Evolutionary conservation across 1,140 invertebrate species (phyloP), one percentile per base, ranked within the genome.

Genomic region (Varroa destructor): DNA sequence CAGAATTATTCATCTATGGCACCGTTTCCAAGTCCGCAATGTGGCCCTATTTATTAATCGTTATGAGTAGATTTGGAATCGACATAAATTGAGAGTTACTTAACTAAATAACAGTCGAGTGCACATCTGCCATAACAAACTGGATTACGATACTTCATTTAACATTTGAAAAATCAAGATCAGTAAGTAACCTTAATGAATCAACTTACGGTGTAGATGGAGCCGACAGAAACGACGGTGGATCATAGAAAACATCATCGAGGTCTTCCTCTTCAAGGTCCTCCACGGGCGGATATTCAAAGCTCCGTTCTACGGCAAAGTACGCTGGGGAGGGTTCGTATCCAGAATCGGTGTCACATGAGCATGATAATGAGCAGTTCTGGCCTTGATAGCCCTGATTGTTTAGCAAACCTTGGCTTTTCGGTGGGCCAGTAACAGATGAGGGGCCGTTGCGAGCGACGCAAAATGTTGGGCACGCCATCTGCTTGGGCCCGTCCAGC

Each of bases 321-420:
- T 67, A 67, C 12, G 61, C 61, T 4, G 61, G 61, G 2, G 61
- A 67, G 12, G 61, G 61, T 37, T 67, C 61, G 37, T 67, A 67
- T 40, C 61, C 61, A 12, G 61, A 67, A 46, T 67, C 61, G 61
- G 61, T 67, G 61, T 67, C 61, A 51, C 46, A 51, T 51, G 46
- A 51, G 8, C 46, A 51, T 8, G 46, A 51, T 8, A 51, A 8
- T 51, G 46, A 3, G 46, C 46, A 51, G 8, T 51, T 3, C 46
- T 51, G 46, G 46, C 46, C 3, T 8, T 51, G 46, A 51, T 51
- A 8, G 8, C 4, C 46, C 46, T 51, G 46, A 8, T 51, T 51
- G 46, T 51, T 51, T 8, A 51, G 46, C 61, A 12, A 67, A 37
- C 46, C 46, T 40, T 40, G 40, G 1, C 46, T 2, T 2, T 67